These are phyloP conservation scores for Heterodera schachtii DNA, from an alignment of 1,140 invertebrate genomes.

Conservation along the genomic window DNA sequence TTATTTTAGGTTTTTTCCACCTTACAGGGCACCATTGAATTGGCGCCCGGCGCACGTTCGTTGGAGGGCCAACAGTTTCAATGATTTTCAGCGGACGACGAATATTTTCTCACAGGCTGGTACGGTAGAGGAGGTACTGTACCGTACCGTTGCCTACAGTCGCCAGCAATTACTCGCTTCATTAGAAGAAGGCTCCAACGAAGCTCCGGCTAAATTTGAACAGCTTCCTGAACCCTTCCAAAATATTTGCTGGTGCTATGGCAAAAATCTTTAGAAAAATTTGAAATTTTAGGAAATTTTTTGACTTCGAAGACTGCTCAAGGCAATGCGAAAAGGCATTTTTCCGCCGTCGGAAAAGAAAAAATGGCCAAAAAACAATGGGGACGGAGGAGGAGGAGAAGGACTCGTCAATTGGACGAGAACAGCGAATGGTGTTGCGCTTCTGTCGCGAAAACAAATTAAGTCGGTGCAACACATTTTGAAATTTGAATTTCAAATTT, in stretches of 20 bases:
- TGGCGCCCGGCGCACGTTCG: slow-evolving; percentile 27
- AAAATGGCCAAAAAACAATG: not conserved
- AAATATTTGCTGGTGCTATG: not conserved
- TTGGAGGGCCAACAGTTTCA: slow-evolving; percentile 36
- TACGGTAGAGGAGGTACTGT: not conserved
- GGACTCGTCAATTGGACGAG: not conserved
- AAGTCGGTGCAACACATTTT: not conserved
- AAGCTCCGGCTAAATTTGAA: not conserved
- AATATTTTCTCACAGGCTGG: not conserved
- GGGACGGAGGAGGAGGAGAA: not conserved
- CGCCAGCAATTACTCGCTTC: not conserved
- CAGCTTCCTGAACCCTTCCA: not conserved
- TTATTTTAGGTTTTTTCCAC: too few relatives aligned
- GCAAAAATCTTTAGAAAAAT: not conserved
- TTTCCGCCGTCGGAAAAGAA: slow-evolving; percentile 5
- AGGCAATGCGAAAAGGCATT: slow-evolving; percentile 11
- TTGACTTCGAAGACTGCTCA: slow-evolving; percentile 7
- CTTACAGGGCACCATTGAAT: slow-evolving; percentile 48
- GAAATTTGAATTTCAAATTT: too few relatives aligned
- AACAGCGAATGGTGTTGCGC: not conserved
- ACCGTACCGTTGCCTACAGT: not conserved
- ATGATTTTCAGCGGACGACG: too few relatives aligned
- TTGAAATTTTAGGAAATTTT: slow-evolving; percentile 15
- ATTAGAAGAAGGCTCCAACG: not conserved
- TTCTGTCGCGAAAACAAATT: not conserved